Evolutionary conservation across 1,140 invertebrate species (phyloP).

Genomic region (Drosophila bipectinata): DNA sequence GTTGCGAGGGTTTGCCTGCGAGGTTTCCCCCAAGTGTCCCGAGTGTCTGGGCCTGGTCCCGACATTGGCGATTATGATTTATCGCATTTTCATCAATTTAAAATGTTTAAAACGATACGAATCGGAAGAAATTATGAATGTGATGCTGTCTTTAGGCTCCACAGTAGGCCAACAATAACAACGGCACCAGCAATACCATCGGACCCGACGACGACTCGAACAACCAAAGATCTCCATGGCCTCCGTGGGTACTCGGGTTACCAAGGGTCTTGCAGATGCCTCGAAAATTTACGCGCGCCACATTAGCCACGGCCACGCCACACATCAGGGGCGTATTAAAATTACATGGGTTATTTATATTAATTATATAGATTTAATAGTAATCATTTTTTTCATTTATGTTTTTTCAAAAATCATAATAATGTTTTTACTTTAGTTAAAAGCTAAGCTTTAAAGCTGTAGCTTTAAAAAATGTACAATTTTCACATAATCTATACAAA

Average conservation of each 20-base stretch:
- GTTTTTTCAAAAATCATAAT: no score
- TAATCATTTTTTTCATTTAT: no score
- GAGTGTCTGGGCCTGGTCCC: constrained; percentile 31
- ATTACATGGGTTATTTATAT: not conserved
- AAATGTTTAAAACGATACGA: constrained; percentile 82
- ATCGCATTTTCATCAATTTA: constrained; percentile 84
- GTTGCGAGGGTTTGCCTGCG: constrained; percentile 7
- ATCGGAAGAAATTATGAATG: constrained; percentile 83
- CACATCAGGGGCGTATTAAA: constrained; percentile 21
- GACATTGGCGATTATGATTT: constrained; percentile 78
- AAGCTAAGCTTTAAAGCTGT: no score
- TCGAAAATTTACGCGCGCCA: constrained; percentile 63
- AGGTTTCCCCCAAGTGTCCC: constrained; percentile 10
- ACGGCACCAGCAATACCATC: constrained; percentile 38
- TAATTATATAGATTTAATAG: not conserved
- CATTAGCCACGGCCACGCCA: constrained; percentile 24
- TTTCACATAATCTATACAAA: no score
- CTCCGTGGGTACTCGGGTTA: constrained; percentile 60
- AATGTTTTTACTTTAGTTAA: no score
- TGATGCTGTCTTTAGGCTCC: constrained; percentile 79
- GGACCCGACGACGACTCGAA: constrained; percentile 8
- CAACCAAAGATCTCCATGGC: constrained; percentile 20
- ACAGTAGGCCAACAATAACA: constrained; percentile 73
- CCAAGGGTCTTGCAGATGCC: constrained; percentile 40
- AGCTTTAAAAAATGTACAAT: no score